Evolutionary conservation across 2,888 invertebrate genomes (phyloP), one percentile per base, ranked within the genome.

Genomic region (Deilephila porcellus): DNA sequence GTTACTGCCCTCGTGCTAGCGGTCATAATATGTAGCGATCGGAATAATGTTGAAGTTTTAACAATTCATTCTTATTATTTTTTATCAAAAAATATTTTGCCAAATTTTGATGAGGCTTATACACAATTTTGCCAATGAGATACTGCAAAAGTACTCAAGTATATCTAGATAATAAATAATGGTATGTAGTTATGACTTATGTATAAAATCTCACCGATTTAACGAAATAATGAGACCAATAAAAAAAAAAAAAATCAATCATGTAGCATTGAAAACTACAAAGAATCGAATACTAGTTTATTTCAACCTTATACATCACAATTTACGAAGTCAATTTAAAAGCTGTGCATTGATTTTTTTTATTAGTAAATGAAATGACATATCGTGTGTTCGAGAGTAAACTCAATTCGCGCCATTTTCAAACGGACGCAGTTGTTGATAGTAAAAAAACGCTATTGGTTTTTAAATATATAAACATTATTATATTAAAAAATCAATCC

Each of bases 11-110:
- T 52, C 17, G 25, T 52, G 52, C 25, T 19, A 52, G 52, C 67
- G 17, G 52, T 52, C 67, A 25, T 25, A 25, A 25, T 25, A 25
- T 25, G 25, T 25, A 25, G 25, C 25, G 25, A 6, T 67, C 25
- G 17, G 67, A 67, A 67, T 67, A 67, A 67, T 67, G 67, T 67
- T 67, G 52, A 67, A 67, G 67, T 67, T 20, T 67, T 52, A 25
- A 11, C 20, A 17, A 45, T 63, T 63, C 20, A n/a, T 37, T 37
- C 20, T 67, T 25, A 20, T 56, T 56, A 56, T 19, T 56, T 56
- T 56, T 56, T 4, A 20, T 8, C 8, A 29, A 20, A 64, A 45
- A 4, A 11, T 37, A 5, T 64, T n/a, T 1, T n/a, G 37, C 37
- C 25, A 64, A 64, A 64, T 20, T 60, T 60, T 37, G 37, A 37